A percentile compares a stretch with the other conserved stretches of the same genome.
Conservation (phyloP, 2,113 vertebrate genomes). For the Microcebus jonahi region DNA sequence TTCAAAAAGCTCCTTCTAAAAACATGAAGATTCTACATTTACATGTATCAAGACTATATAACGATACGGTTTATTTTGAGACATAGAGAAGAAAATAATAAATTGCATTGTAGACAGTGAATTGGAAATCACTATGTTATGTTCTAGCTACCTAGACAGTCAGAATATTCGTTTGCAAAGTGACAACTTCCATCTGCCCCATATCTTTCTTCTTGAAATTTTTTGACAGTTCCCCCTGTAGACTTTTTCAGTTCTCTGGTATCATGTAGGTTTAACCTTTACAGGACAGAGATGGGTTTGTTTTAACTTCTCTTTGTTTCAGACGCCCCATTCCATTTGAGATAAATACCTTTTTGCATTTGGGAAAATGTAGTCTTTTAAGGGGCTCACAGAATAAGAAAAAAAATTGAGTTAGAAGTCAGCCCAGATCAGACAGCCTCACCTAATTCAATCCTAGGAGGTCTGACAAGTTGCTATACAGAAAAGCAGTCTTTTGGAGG, state of each 20-base stretch:
- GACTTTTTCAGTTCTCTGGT: not conserved
- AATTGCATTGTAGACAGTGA: not conserved
- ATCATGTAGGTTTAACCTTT: not conserved
- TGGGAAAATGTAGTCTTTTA: constrained; percentile 41
- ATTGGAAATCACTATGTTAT: not conserved
- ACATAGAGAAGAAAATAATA: not conserved
- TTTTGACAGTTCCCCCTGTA: not conserved
- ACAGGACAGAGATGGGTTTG: not conserved
- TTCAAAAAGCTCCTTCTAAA: constrained; percentile 1
- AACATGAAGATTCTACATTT: constrained; percentile 19
- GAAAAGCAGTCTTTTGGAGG: constrained; percentile 63
- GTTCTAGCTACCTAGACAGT: not conserved
- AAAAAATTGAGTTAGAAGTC: constrained; percentile 14
- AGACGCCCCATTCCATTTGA: not conserved
- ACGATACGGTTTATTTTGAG: not conserved
- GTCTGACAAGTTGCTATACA: constrained; percentile 49
- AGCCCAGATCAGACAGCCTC: constrained; percentile 38
- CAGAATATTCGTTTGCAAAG: not conserved
- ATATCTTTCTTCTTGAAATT: not conserved
- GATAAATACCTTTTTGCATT: constrained; percentile 4
- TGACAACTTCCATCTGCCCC: not conserved
- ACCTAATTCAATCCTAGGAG: constrained; percentile 22
- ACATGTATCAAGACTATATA: not conserved
- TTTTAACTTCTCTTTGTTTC: not conserved
- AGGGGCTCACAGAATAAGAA: not conserved